Percentiles rank a stretch among this genome's conserved stretches.
phyloP scores from a whole-genome alignment of 2,888 invertebrate genomes.

The Antitype chi region DNA sequence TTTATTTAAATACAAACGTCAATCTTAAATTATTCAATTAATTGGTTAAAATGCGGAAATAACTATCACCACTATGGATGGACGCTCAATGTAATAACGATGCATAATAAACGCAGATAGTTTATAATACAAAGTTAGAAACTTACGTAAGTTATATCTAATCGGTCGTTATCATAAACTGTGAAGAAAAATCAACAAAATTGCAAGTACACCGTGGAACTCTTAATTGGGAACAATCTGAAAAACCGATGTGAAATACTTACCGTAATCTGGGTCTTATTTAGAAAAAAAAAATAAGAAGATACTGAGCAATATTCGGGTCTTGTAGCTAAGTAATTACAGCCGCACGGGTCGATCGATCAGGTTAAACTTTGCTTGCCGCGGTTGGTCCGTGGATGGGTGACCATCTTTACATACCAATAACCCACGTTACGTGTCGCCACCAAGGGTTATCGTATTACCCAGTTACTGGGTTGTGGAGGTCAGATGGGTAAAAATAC shows the following conservation, averaged over 20 bases:
- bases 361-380: too few species aligned
- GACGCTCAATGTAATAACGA: constrained; percentile 19
- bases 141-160: constrained; percentile 58
- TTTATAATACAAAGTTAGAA: constrained; percentile 26
- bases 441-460: too few species aligned
- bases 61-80: constrained; percentile 23
- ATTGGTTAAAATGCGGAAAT: constrained; percentile 38
- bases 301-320: not conserved
- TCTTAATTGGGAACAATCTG: constrained; percentile 25
- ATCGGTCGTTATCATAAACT: constrained; percentile 51
- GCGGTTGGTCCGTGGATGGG: too few species aligned
- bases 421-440: too few species aligned
- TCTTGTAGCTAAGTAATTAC: too few species aligned
- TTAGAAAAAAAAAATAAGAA: not conserved
- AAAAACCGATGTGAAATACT: constrained; percentile 24
- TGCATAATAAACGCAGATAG: constrained; percentile 44
- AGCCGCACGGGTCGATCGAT: too few species aligned
- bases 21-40: constrained; percentile 11
- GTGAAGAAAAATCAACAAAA: constrained; percentile 50
- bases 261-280: constrained; percentile 15
- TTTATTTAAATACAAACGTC: not conserved
- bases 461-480: too few species aligned
- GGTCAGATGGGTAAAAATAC: too few species aligned
- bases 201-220: constrained; percentile 32
- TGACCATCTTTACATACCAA: too few species aligned